Evolutionary conservation across 2,113 vertebrate species (phyloP).

Genomic region (Bubo blakistoni): DNA sequence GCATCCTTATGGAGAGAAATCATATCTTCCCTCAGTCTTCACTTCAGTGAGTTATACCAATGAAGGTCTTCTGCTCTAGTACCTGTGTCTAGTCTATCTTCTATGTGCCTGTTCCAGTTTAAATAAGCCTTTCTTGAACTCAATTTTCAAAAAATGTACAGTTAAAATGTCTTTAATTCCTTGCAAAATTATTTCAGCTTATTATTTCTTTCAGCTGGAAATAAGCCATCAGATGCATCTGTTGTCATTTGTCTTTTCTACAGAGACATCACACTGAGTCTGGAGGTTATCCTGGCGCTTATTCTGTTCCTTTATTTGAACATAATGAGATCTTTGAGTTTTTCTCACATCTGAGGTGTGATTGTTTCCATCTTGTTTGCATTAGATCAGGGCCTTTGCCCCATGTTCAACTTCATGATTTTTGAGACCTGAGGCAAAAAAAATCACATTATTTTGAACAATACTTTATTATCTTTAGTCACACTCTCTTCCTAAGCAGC

Average conservation of each 20-base stretch:
- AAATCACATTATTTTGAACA: not conserved
- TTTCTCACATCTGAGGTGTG: not conserved
- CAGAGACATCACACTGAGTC: not conserved
- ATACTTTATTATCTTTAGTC: not conserved
- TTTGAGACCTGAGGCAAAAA: not conserved
- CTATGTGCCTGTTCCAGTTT: not conserved
- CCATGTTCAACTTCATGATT: not conserved
- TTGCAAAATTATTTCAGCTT: not conserved
- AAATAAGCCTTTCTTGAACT: not conserved
- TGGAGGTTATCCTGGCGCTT: not conserved
- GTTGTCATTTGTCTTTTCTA: slow-evolving; percentile 1
- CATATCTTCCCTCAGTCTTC: not conserved
- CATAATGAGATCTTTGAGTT: not conserved
- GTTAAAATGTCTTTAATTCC: not conserved
- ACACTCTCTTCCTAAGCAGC: not conserved
- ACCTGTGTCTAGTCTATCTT: not conserved
- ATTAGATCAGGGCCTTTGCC: not conserved
- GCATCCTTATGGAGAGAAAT: not conserved
- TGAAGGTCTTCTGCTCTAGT: not conserved
- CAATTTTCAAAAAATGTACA: not conserved
- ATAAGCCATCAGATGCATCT: not conserved
- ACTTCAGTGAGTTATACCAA: not conserved
- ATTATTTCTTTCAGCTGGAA: not conserved
- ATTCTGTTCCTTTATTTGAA: not conserved
- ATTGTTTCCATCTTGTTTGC: not conserved